Conservation (phyloP, 2,888 invertebrate species). For the Norana najaformis region DNA sequence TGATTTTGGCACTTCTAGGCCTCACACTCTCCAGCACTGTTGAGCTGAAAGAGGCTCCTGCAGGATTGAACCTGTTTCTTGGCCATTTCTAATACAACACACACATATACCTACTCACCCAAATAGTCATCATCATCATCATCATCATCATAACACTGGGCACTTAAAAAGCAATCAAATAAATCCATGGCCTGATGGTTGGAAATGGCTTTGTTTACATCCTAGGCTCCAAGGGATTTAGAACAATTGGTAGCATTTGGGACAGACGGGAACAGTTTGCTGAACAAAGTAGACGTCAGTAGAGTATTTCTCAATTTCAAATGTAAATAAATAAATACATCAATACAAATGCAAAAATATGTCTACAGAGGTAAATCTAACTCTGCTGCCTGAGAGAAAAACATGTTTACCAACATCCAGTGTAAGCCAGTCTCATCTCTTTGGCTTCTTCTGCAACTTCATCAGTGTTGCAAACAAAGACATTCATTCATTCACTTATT, state of each 20-base stretch:
- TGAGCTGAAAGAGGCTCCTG: not conserved
- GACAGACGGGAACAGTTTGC: not conserved
- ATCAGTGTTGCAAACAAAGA: too few species aligned
- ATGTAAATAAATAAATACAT: not conserved
- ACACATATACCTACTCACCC: not conserved
- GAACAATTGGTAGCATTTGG: not conserved
- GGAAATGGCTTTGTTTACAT: not conserved
- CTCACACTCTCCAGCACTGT: not conserved
- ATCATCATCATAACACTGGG: not conserved
- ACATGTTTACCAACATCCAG: not conserved
- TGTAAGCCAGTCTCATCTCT: not conserved
- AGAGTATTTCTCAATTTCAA: not conserved
- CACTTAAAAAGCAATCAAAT: not conserved
- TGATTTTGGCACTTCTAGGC: not conserved
- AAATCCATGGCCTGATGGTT: not conserved
- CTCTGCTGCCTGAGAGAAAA: not conserved
- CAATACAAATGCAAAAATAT: not conserved
- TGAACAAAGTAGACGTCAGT: not conserved
- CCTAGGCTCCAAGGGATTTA: conserved; percentile 1
- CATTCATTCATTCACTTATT: not conserved
- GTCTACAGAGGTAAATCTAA: not conserved
- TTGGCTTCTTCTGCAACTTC: not conserved
- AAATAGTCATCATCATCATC: not conserved
- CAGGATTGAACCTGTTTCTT: not conserved
- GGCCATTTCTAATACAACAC: not conserved